These are phyloP conservation scores for Eurosta solidaginis DNA, from an alignment of 1,140 invertebrate species.

Conservation along the genomic window DNA sequence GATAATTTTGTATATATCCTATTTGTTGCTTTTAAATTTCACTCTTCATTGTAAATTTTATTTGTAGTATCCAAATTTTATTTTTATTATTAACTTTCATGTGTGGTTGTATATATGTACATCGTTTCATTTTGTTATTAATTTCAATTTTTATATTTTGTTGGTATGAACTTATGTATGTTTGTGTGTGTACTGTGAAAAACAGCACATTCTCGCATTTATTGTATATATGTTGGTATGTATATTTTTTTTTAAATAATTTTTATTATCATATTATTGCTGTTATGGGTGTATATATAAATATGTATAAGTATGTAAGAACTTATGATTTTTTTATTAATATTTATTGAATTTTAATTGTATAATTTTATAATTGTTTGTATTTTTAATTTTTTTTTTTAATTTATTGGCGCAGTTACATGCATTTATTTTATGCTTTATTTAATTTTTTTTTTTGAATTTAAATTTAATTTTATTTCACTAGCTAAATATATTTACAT, in stretches of 20 bases:
- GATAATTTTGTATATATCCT: not conserved
- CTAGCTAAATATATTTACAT: not conserved
- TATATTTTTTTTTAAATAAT: not conserved
- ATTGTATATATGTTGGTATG: too few species aligned
- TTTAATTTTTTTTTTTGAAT: not conserved
- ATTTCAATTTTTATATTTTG: too few species aligned
- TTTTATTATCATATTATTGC: not conserved
- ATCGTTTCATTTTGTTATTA: too few species aligned
- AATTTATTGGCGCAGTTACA: not conserved
- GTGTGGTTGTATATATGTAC: too few species aligned
- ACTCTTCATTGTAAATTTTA: slow-evolving; percentile 9
- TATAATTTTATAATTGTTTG: not conserved
- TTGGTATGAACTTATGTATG: slow-evolving; percentile 13
- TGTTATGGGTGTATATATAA: too few species aligned
- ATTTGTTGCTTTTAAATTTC: not conserved
- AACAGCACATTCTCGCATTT: slow-evolving; percentile 3
- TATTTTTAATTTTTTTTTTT: not conserved
- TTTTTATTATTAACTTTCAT: not conserved
- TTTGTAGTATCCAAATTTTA: not conserved
- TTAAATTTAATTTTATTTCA: not conserved
- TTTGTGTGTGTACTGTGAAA: not conserved
- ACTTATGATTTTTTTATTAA: not conserved
- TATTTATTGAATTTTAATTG: not conserved
- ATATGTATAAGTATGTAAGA: not conserved
- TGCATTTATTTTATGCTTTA: not conserved